A percentile compares a stretch with the other conserved stretches of the same genome.
Conservation (phyloP, 2,888 invertebrate species). For the Melanostoma mellinum region DNA sequence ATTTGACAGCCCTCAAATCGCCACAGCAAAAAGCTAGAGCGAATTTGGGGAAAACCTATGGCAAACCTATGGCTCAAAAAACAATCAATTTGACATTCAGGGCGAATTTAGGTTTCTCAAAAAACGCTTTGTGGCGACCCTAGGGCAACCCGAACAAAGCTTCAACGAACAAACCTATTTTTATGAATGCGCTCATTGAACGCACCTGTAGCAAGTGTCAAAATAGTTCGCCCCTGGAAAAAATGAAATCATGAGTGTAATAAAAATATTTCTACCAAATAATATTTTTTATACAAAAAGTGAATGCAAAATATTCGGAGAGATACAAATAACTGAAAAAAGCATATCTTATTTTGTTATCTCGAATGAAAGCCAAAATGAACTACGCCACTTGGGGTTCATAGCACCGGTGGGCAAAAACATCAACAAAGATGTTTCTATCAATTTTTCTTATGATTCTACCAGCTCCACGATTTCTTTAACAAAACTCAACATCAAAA, state of each 20-base stretch:
- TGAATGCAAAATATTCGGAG: constrained; percentile 78
- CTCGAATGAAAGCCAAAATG: constrained; percentile 68
- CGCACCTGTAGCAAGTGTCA: neutral
- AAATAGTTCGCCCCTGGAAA: neutral
- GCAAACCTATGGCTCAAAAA: too few relatives aligned
- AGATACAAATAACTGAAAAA: constrained; percentile 79
- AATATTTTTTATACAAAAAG: constrained; percentile 77
- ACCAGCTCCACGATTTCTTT: constrained; percentile 77
- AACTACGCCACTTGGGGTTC: constrained; percentile 77
- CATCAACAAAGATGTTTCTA: constrained; percentile 75
- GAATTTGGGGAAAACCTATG: too few relatives aligned
- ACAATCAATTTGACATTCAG: too few relatives aligned
- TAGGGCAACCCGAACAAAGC: too few relatives aligned
- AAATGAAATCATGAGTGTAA: constrained; percentile 63
- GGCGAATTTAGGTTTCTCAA: too few relatives aligned
- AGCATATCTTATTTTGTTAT: constrained; percentile 79
- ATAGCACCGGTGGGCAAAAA: constrained; percentile 74
- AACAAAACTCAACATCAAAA: constrained; percentile 77
- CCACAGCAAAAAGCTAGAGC: too few relatives aligned
- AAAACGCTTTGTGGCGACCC: too few relatives aligned
- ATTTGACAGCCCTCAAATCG: too few relatives aligned
- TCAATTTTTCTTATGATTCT: constrained; percentile 77
- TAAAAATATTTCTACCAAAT: constrained; percentile 79
- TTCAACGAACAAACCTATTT: too few relatives aligned
- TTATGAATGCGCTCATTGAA: too few relatives aligned